These are phyloP conservation scores for Rutpela maculata DNA, from an alignment of 2,888 invertebrate genomes.

Conservation along the genomic window DNA sequence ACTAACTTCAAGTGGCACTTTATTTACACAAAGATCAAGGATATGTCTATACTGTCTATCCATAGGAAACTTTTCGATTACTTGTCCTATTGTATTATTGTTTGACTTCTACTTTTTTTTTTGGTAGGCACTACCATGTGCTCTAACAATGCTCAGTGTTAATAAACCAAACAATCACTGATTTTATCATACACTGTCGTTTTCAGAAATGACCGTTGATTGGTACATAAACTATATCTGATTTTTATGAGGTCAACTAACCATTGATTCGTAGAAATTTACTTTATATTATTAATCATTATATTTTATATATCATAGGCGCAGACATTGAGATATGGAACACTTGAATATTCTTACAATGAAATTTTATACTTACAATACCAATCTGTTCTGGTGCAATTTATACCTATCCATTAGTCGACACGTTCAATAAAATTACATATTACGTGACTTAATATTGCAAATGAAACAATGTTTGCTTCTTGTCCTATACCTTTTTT, in stretches of 20 bases:
- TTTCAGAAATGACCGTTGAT: conserved; percentile 3
- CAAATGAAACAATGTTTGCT: too few relatives aligned
- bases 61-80: conserved; percentile 14
- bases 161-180: conserved; percentile 17
- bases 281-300: neutral
- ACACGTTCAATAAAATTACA: too few relatives aligned
- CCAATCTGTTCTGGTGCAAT: too few relatives aligned
- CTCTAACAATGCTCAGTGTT: conserved; percentile 10
- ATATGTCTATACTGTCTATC: conserved; percentile 12
- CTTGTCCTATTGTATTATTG: conserved; percentile 14
- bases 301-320: neutral
- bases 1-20: neutral
- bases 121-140: neutral
- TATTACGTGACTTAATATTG: too few relatives aligned
- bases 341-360: neutral
- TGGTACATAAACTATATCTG: neutral
- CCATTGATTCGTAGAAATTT: too few relatives aligned
- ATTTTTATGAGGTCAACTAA: conserved; percentile 2
- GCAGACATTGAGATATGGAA: neutral
- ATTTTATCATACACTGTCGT: conserved; percentile 7
- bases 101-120: conserved; percentile 18
- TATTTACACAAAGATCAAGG: conserved; percentile 18
- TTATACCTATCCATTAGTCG: too few relatives aligned
- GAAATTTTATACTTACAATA: too few relatives aligned
- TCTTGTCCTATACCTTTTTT: too few relatives aligned